Conservation (phyloP, 2,113 vertebrate genomes). For the Cyprinodon tularosa region DNA sequence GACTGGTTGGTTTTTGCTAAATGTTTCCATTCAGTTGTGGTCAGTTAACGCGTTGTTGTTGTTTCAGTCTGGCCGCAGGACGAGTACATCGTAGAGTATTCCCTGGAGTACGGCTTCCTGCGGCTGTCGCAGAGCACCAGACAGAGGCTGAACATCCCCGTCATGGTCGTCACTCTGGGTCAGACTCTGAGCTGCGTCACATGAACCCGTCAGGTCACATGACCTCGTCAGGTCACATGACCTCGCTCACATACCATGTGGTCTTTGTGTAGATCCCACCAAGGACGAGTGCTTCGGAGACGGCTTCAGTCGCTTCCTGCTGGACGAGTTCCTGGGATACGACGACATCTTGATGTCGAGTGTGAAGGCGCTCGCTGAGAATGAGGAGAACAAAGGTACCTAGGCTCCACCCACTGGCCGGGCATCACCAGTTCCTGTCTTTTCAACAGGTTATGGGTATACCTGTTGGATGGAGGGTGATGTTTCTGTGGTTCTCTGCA, state of each 20-base stretch:
- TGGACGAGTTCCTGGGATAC: constrained; percentile 95
- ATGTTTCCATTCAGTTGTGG: background rate
- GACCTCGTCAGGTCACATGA: background rate
- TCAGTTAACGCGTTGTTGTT: background rate
- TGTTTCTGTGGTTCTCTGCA: constrained; percentile 58
- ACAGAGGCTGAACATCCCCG: constrained; percentile 94
- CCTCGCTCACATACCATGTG: background rate
- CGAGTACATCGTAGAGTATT: constrained; percentile 98
- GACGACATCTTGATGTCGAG: constrained; percentile 99
- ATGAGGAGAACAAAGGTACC: constrained; percentile 96
- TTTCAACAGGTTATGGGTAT: background rate
- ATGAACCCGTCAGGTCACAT: background rate
- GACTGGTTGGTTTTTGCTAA: background rate
- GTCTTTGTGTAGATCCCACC: constrained; percentile 84
- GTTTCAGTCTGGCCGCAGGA: constrained; percentile 92
- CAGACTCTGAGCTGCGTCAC: constrained; percentile 36
- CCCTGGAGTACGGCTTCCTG: constrained; percentile 94
- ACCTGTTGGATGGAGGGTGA: background rate
- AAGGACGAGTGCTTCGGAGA: constrained; percentile 97
- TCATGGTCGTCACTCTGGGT: constrained; percentile 98
- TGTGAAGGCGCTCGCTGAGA: constrained; percentile 96
- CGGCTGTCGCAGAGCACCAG: constrained; percentile 94
- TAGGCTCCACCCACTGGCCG: background rate
- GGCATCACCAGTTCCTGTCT: background rate
- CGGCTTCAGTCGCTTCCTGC: constrained; percentile 92